Base-by-base conservation (phyloP, 2,888 invertebrate genomes). In the Keiferia lycopersicella region DNA sequence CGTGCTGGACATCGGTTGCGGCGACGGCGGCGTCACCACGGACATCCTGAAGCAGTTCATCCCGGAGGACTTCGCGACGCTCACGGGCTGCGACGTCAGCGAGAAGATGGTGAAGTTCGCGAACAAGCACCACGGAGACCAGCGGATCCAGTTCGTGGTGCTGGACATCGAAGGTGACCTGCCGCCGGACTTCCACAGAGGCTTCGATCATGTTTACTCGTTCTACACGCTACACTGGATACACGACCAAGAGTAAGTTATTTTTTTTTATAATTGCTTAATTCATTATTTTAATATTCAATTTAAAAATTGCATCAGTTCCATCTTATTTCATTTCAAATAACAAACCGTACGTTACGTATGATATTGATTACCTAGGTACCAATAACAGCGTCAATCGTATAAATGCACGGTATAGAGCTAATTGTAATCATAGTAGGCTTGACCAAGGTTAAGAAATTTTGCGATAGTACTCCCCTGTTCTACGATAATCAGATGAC, bases 171-270 rank as follows among this genome's bases (percentile, higher is more conserved):
- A 92, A 0, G 81, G 87, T 0, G 78, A 87, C 26, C 68, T 94
- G 60, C 93, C 93, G 0, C 78, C 81, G 0, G 83, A 93, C 22
- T 73, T 93, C 57, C 74, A 83, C 16, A 90, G 84, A 62, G 76
- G 83, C 34, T 96, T 95, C 74, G 93, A 95, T 75, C 95, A 96
- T 75, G 92, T 94, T 0, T 94, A 96, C 62, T 96, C 96, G 0
- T 96, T 96, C 78, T 96, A 96, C 79, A 94, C 96, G 67, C 86
- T 97, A 3, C 96, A 96, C 75, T 96, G 96, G 96, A 93, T 96
- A 39, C 93, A 93, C 70, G 93, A 96, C 76, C 94, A 95, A 80
- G 92, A 93, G 95, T 95, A 88, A 87, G 92, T 83, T 62, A 0
- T 10, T n/a, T n/a, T 53, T 26, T 22, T 2, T 34, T 34, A 2